A percentile compares a stretch with the other conserved stretches of the same genome.
Conservation (phyloP, 2,797 vertebrate genomes). For the Sebastes hopkinsi region DNA sequence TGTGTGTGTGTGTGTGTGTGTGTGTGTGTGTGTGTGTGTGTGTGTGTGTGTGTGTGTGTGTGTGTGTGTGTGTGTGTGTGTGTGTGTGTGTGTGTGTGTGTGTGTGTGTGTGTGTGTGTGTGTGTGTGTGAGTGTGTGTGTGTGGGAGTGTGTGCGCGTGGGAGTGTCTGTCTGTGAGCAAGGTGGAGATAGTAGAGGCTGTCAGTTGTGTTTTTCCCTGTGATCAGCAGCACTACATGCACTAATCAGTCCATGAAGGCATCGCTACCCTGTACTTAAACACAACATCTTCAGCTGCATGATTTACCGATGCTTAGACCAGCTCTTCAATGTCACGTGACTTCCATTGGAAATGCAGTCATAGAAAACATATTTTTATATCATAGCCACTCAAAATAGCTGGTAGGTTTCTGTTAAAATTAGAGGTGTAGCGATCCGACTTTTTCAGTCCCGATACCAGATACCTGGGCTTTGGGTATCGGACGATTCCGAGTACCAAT, state of each 20-base stretch:
- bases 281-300: conserved; percentile 11
- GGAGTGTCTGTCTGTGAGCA: neutral
- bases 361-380: neutral
- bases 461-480: too few relatives aligned
- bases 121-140: neutral
- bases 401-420: neutral
- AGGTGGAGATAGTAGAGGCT: conserved; percentile 5
- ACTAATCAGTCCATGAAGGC: conserved; percentile 62
- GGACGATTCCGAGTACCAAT: too few relatives aligned
- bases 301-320: conserved; percentile 17
- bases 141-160: neutral
- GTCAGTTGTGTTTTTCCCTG: conserved; percentile 14
- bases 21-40: neutral
- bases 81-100: neutral
- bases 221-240: conserved; percentile 49
- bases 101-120: neutral
- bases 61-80: neutral
- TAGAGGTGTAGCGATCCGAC: too few relatives aligned
- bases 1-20: too few relatives aligned
- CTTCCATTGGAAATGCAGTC: too few relatives aligned
- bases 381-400: neutral
- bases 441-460: too few relatives aligned
- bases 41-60: neutral
- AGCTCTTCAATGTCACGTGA: too few relatives aligned
- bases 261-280: conserved; percentile 37